Base-by-base conservation (phyloP, 2,113 vertebrate genomes). In the Microcebus griseorufus region DNA sequence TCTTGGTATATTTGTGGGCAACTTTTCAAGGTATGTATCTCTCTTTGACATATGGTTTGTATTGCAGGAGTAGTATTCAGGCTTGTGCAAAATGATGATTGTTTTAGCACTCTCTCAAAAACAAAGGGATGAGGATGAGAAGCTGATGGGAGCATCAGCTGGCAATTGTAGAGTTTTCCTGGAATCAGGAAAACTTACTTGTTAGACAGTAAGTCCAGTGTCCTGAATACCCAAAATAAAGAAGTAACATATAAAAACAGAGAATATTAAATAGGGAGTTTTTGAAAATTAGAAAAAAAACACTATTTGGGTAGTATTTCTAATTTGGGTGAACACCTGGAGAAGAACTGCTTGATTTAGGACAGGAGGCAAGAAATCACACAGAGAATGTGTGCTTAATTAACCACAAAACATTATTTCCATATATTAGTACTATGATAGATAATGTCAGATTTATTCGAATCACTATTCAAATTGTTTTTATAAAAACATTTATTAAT, bases 311-410 rank as follows among this genome's bases (percentile, higher is more conserved):
- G 16, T 32, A 86, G n/a, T 79, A n/a, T 89, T 97, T 88, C 58
- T 65, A 34, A 34, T n/a, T n/a, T 96, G 90, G 45, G 17, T 95
- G 64, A 98, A 83, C 27, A 97, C 65, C 95, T 95, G 79, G 42
- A 95, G 78, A 97, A 97, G 29, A 60, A 84, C 27, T 58, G 37
- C 80, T 91, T 97, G 72, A 93, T 96, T 97, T 97, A 97, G 60
- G 9, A 96, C 64, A 98, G 90, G 32, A 96, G 10, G 87, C 45
- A 98, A 88, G 22, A 97, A 79, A 65, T 93, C 51, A 90, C 69
- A 53, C 25, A 95, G 75, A 12, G 8, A 42, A 95, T 22, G 53
- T 13, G 39, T 90, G 84, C 65, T 97, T 97, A 96, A 97, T 97
- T 97, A 96, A 53, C 82, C 45, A 97, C 25, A 91, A 86, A 39